Conservation (phyloP, 2,888 invertebrate genomes). For the Apodemia zela region DNA sequence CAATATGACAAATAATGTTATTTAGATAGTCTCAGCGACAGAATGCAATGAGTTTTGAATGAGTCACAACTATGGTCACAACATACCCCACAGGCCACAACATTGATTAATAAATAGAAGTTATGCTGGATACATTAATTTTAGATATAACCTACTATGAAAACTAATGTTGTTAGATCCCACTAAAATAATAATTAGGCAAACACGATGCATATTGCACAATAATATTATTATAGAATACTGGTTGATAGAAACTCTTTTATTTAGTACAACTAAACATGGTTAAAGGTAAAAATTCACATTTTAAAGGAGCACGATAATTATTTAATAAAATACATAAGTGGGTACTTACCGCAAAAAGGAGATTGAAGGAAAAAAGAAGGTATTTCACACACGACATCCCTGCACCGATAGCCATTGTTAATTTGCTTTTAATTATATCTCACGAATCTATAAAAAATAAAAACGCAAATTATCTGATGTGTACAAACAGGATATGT, state of each 20-base stretch:
- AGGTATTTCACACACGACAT: conserved; percentile 94
- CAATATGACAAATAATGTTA: too few species aligned
- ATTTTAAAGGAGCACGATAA: neutral
- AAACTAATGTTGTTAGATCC: too few species aligned
- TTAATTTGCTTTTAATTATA: conserved; percentile 29
- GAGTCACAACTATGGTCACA: too few species aligned
- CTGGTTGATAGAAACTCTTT: neutral
- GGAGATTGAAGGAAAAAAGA: conserved; percentile 91
- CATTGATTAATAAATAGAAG: too few species aligned
- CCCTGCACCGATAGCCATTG: conserved; percentile 88
- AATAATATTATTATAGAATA: conserved; percentile 3
- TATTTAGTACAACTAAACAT: neutral
- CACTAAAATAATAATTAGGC: neutral
- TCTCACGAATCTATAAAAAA: conserved; percentile 58
- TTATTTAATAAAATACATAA: neutral
- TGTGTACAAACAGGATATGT: conserved; percentile 1
- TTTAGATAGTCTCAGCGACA: too few species aligned
- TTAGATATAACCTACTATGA: too few species aligned
- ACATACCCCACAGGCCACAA: too few species aligned
- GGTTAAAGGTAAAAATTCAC: conserved; percentile 17
- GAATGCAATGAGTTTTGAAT: too few species aligned
- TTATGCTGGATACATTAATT: too few species aligned
- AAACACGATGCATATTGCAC: neutral
- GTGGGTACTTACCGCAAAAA: conserved; percentile 89
- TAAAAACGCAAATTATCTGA: conserved; percentile 18